phyloP scores from a whole-genome alignment of 2,888 invertebrate species.

The Pelosia muscerda region DNA sequence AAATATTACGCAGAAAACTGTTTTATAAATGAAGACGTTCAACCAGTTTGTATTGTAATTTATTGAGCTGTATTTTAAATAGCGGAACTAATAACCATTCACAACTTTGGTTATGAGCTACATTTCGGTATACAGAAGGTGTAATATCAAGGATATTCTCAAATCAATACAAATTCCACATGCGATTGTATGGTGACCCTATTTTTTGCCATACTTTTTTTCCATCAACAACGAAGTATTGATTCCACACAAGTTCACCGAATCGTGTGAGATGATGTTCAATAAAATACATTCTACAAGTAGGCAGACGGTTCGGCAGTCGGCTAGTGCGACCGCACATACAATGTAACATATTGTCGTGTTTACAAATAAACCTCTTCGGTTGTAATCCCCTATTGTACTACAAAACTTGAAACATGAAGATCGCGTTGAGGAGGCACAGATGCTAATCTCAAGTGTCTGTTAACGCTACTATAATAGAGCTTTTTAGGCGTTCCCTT shows the following conservation, averaged over 20 bases:
- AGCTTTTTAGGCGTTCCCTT: conserved; percentile 74
- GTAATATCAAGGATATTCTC: conserved; percentile 18
- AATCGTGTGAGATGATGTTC: conserved; percentile 79
- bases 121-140: conserved; percentile 19
- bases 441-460: conserved; percentile 87
- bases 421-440: conserved; percentile 77
- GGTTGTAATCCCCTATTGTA: conserved; percentile 82
- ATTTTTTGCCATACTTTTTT: conserved; percentile 58
- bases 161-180: conserved; percentile 32
- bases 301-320: conserved; percentile 61
- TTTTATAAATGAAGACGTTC: not conserved
- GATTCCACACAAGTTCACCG: conserved; percentile 76
- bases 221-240: conserved; percentile 55
- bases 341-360: conserved; percentile 78
- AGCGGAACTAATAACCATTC: conserved; percentile 20
- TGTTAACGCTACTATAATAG: conserved; percentile 84
- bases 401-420: conserved; percentile 70
- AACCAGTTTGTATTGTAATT: conserved; percentile 15
- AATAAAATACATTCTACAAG: conserved; percentile 78
- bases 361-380: conserved; percentile 86
- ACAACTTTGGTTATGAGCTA: conserved; percentile 18
- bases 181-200: conserved; percentile 43
- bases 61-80: conserved; percentile 16
- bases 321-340: conserved; percentile 70
- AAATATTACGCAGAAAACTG: not conserved